Evolutionary conservation across 2,888 invertebrate genomes (phyloP).

Genomic region (Perithous albicinctus): DNA sequence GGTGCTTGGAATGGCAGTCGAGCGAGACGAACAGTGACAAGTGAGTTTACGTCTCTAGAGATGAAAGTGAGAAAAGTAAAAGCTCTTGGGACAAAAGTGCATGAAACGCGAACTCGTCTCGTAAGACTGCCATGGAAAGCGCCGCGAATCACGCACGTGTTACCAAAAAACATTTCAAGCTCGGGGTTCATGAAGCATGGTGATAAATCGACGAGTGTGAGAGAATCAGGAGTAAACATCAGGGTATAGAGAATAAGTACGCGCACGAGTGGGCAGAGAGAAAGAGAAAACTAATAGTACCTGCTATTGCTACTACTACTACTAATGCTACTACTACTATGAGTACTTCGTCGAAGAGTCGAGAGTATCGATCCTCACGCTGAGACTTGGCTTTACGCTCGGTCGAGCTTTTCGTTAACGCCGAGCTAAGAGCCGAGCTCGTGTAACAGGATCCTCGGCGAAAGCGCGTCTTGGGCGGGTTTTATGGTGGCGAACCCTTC

Average conservation of each 20-base stretch:
- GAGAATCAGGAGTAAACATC: conserved; percentile 2
- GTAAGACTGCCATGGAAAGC: no score
- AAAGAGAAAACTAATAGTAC: conserved; percentile 3
- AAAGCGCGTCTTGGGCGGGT: conserved; percentile 77
- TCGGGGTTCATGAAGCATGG: conserved; percentile 1
- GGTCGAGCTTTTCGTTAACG: conserved; percentile 79
- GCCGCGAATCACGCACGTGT: no score
- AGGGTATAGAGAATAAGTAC: conserved; percentile 4
- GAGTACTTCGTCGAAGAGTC: conserved; percentile 29
- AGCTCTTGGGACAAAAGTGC: no score
- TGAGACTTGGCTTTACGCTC: conserved; percentile 74
- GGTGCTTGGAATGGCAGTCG: no score
- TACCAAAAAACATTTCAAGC: conserved; percentile 24
- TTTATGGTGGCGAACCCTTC: conserved; percentile 71
- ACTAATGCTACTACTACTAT: neutral
- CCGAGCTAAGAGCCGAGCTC: conserved; percentile 77
- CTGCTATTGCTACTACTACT: neutral
- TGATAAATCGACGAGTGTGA: conserved; percentile 36
- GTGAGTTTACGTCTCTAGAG: no score
- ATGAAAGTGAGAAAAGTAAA: no score
- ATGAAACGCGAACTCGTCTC: no score
- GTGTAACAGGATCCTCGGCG: conserved; percentile 79
- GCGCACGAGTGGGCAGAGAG: neutral
- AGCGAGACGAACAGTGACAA: no score
- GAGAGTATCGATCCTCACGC: conserved; percentile 52